Base-by-base conservation (phyloP, 2,888 invertebrate species). In the Dioctria rufipes region DNA sequence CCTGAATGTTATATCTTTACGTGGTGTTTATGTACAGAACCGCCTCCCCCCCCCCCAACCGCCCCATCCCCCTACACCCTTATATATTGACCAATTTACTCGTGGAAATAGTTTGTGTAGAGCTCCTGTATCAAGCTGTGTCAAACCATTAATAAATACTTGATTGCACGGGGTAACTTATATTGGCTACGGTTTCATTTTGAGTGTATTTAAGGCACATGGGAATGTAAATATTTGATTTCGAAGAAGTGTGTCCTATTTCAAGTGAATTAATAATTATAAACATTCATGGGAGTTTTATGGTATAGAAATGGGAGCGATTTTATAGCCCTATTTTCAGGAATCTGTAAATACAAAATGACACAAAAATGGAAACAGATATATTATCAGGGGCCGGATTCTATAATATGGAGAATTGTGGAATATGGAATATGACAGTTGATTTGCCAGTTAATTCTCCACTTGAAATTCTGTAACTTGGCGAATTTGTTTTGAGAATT, bases 101-200 rank as follows among this genome's bases (percentile, higher is more conserved):
- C 51, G 51, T 39, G 69, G 49, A 67, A 69, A 69, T 69, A 69
- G 69, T 69, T 69, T 51, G 51, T 69, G 54, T 43, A 6, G 67
- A 11, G 11, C 67, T 11, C 25, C 49, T 67, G 25, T 67, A 13
- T 67, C 13, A 65, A 42, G 65, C 51, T 9, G 8, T 46, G 5
- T 46, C 49, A 5, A 46, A 46, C 6, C 49, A 46, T 46, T 46
- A 46, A 46, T 9, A 46, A 46, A 46, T 46, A 9, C 49, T 9
- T 46, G 49, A 46, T 46, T 9, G 9, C 2, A 9, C 9, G 9
- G 5, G 49, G 49, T 46, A 25, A 25, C 9, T 46, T 9, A 46
- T 9, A 46, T 6, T 9, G 49, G 6, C 49, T 6, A 46, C 49
- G 9, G 49, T 25, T 25, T 25, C 25, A 25, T 9, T 49, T 49